phyloP scores from a whole-genome alignment of 2,888 invertebrate genomes.

The Dryobota labecula region DNA sequence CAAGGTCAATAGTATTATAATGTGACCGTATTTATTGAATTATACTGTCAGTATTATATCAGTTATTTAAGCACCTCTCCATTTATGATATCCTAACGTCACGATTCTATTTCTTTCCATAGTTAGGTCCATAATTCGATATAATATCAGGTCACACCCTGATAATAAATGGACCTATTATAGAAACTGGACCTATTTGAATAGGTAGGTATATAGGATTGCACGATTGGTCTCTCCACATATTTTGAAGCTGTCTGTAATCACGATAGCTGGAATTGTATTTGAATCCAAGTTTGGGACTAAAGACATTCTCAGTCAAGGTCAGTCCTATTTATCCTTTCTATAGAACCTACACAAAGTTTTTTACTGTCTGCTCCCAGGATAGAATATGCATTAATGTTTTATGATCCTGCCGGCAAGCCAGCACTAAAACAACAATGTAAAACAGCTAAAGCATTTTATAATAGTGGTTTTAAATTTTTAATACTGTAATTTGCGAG shows the following conservation, averaged over 20 bases:
- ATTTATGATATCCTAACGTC: conserved; percentile 4
- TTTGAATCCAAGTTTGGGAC: neutral
- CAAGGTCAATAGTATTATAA: conserved; percentile 34
- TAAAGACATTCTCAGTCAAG: conserved; percentile 15
- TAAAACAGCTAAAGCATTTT: conserved; percentile 75
- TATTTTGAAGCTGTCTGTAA: neutral
- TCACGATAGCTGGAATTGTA: neutral
- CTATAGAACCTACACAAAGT: conserved; percentile 32
- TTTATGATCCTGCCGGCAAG: conserved; percentile 75
- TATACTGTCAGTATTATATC: too few species aligned
- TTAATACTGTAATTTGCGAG: conserved; percentile 82
- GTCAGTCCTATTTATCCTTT: conserved; percentile 12
- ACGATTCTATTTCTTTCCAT: too few species aligned
- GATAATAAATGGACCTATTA: too few species aligned
- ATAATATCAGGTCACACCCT: too few species aligned
- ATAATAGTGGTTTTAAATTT: conserved; percentile 82
- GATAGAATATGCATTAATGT: conserved; percentile 72
- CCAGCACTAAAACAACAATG: conserved; percentile 79
- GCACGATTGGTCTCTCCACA: neutral
- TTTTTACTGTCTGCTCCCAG: conserved; percentile 43
- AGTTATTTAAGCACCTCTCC: neutral
- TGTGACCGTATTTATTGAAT: conserved; percentile 6
- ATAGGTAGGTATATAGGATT: neutral
- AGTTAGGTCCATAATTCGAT: too few species aligned
- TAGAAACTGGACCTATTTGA: neutral